Conservation (phyloP, 1,140 invertebrate genomes). For the Drosophila azteca region DNA sequence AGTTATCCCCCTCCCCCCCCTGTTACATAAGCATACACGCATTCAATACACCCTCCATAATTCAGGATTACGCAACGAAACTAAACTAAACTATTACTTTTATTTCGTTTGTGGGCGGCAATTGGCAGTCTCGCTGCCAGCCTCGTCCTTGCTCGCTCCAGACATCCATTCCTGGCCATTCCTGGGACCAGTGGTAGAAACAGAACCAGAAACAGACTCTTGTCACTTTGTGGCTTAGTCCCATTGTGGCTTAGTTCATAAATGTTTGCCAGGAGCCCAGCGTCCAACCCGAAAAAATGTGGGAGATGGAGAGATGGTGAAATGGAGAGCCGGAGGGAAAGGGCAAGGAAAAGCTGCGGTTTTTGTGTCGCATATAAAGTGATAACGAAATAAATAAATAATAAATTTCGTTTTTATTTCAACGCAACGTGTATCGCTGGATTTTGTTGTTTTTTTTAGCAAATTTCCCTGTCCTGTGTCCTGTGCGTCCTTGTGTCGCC, state of each 20-base stretch:
- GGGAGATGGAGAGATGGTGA: no score
- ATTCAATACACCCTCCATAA: no score
- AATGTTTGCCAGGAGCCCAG: slow-evolving; percentile 41
- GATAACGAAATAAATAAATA: slow-evolving; percentile 81
- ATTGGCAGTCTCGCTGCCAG: no score
- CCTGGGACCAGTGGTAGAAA: no score
- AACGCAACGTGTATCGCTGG: slow-evolving; percentile 50
- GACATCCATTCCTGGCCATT: no score
- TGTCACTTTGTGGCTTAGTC: slow-evolving; percentile 62
- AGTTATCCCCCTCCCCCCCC: no score
- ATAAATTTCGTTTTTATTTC: slow-evolving; percentile 79
- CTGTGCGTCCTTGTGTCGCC: no score
- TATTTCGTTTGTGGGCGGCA: no score
- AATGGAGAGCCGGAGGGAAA: background rate
- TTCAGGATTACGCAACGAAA: no score
- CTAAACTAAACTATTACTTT: no score
- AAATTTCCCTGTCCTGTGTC: slow-evolving; percentile 39
- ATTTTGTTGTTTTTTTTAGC: slow-evolving; percentile 46
- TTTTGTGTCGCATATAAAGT: slow-evolving; percentile 75
- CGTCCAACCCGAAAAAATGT: background rate
- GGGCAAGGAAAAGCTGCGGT: slow-evolving; percentile 6
- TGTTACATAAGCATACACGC: no score
- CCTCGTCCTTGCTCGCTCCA: no score
- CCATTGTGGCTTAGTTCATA: slow-evolving; percentile 66
- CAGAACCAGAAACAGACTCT: background rate